Base-by-base conservation (phyloP, 2,113 vertebrate genomes). In the Irena cyanogastra region DNA sequence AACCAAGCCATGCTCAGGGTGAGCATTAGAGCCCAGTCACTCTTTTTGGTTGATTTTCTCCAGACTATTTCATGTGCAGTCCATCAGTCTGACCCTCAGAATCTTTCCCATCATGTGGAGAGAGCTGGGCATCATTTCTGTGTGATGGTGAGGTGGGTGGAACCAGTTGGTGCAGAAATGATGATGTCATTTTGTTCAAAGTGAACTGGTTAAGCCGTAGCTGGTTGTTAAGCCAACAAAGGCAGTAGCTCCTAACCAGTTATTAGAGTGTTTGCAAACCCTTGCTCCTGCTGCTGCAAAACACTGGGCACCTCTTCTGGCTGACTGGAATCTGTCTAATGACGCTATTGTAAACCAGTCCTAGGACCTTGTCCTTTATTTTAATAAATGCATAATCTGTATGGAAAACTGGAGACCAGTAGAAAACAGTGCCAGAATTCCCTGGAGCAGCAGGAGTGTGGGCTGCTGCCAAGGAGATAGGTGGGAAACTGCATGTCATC, bases 1-100 rank as follows among this genome's bases (percentile, higher is more conserved):
- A 61, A 90, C 24, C 0, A 0, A 87, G n/a, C 37, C n/a, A 57
- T 0, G 0, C 20, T 76, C 68, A 61, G 59, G 14, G n/a, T 0
- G 1, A 68, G 27, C 5, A 1, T 60, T 74, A 56, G 31, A 78
- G 18, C 16, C 42, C 3, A 9, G 63, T 54, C 54, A 39, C 54
- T 42, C 33, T 70, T 41, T 77, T 57, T 4, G 4, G 37, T 21
- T 63, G 18, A 56, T 65, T 83, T 70, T 19, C 35, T 56, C 42
- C 64, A 54, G 42, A 54, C 33, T 59, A 23, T 79, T 89, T 74
- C 9, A 52, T 9, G 41, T 49, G 31, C 69, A 82, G 53, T 42
- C 47, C 31, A 35, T 75, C 44, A 47, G 6, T 28, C 35, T 90
- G 56, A 50, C 35, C 23, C 30, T 71, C 41, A 16, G 49, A 64